Evolutionary conservation across 2,113 vertebrate genomes (phyloP), one percentile per base, ranked within the genome.

Genomic region (Junco hyemalis): DNA sequence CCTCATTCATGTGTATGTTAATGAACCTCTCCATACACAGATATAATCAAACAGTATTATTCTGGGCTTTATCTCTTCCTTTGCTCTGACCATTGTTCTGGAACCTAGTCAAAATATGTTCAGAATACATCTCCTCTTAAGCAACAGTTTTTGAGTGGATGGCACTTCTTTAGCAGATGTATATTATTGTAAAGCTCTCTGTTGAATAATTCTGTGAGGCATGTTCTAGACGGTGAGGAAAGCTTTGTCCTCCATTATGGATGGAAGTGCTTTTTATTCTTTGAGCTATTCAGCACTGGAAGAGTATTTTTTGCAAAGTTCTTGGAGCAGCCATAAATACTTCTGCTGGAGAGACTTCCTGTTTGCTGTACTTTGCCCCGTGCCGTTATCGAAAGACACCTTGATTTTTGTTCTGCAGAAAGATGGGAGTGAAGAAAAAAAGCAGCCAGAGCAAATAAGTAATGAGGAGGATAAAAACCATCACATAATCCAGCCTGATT

Each of bases 261-360:
- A 36, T 4, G 65, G 29, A 89, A 78, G 31, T 64, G 47, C 38
- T 73, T 91, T 76, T 79, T 85, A 73, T 59, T 80, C 60, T 44
- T 70, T 25, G 25, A 78, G 68, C 42, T 53, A 4, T 13, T 81
- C 69, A 57, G n/a, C 33, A 31, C 24, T 73, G 48, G 36, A 74
- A 78, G n/a, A 16, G 40, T 81, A 21, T 51, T 70, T 77, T 95
- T 90, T 90, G 29, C 31, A 26, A 35, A 84, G 65, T 91, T 90
- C 47, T 74, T 29, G 8, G 0, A 56, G 76, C 53, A 78, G 88
- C 25, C 86, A 66, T 95, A 88, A 92, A 66, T 80, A 40, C 87
- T 72, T 88, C 25, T 90, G 28, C 48, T 63, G 28, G 21, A 65
- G 66, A 76, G 33, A 69, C 76, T 94, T 96, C 89, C 95, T 88